These are phyloP conservation scores for Mesoligia furuncula DNA, from an alignment of 2,888 invertebrate genomes.

Conservation along the genomic window DNA sequence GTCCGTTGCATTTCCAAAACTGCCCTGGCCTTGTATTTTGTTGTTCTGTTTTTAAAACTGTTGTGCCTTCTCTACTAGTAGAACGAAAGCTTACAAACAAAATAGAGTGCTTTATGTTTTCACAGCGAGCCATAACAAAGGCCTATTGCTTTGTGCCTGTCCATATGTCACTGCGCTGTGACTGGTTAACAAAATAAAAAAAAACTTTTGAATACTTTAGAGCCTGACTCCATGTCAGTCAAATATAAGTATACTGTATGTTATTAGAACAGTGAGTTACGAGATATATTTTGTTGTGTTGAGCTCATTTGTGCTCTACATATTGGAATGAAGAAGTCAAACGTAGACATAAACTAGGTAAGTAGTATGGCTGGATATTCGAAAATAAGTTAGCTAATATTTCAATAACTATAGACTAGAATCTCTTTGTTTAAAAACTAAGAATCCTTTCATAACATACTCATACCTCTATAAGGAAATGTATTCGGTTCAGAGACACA, in stretches of 20 bases:
- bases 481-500: not conserved
- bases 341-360: not conserved
- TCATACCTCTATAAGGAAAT: not conserved
- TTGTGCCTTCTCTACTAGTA: conserved; percentile 32
- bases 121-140: conserved; percentile 47
- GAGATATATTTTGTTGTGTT: not conserved
- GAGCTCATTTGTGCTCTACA: not conserved
- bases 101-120: conserved; percentile 49
- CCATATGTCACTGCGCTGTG: conserved; percentile 55
- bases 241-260: conserved; percentile 31
- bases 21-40: conserved; percentile 11
- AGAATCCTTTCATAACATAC: not conserved
- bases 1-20: conserved; percentile 35
- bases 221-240: conserved; percentile 29
- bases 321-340: not conserved
- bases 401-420: not conserved
- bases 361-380: not conserved
- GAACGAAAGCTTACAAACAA: conserved; percentile 47
- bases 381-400: not conserved
- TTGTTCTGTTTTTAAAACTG: conserved; percentile 30
- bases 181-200: conserved; percentile 57
- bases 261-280: conserved; percentile 8
- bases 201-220: conserved; percentile 38
- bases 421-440: not conserved
- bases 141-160: conserved; percentile 42